Conservation (phyloP, 1,140 invertebrate species). For the Paraescarpia echinospica region DNA sequence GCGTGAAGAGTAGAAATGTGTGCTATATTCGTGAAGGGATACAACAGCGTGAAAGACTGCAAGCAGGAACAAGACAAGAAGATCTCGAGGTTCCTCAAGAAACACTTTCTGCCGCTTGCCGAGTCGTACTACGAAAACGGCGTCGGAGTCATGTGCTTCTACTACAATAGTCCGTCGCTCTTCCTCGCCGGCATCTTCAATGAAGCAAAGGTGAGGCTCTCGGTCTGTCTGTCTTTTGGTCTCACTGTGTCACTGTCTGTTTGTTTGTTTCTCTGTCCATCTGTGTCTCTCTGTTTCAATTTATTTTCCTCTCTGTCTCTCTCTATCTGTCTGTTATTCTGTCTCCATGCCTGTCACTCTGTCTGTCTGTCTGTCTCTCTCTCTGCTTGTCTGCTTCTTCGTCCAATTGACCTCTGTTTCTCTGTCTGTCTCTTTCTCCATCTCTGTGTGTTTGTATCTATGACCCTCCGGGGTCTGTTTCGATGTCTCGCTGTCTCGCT, state of each 20-base stretch:
- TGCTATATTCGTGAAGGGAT: not conserved
- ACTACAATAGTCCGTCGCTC: slow-evolving; percentile 8
- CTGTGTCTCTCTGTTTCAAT: slow-evolving; percentile 4
- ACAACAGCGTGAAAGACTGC: not conserved
- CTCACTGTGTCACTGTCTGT: not conserved
- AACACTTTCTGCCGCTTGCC: not conserved
- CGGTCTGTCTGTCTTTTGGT: not conserved
- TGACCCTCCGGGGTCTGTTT: too few species aligned
- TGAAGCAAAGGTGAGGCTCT: not conserved
- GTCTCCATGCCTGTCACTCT: too few species aligned
- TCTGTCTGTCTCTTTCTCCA: not conserved
- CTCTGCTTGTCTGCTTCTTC: not conserved
- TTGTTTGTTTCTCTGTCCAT: slow-evolving; percentile 4
- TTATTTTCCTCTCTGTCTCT: too few species aligned
- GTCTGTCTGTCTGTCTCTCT: too few species aligned
- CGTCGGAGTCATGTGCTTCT: not conserved
- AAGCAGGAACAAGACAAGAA: not conserved
- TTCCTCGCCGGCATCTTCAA: not conserved
- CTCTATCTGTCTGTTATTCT: not conserved
- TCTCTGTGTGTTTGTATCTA: not conserved
- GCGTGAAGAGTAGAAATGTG: not conserved
- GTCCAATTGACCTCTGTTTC: not conserved
- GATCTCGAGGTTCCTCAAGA: not conserved
- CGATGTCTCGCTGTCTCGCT: too few species aligned
- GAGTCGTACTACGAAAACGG: not conserved